These are phyloP conservation scores for Napeogenes inachia DNA, from an alignment of 2,888 invertebrate species.

Conservation along the genomic window DNA sequence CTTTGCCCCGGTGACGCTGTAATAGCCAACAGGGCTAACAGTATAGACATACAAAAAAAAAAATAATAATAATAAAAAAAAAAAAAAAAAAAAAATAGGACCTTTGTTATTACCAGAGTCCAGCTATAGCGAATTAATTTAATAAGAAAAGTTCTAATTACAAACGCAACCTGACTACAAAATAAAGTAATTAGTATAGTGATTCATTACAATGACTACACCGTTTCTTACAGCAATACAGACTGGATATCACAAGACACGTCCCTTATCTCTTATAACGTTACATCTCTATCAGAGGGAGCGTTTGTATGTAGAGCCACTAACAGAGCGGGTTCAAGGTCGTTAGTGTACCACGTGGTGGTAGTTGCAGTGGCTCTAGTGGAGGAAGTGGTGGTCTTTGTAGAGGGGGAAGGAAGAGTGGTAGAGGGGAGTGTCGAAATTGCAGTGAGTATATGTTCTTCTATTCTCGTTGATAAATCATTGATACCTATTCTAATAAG, in stretches of 20 bases:
- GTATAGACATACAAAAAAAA: too few species aligned
- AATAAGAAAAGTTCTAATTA: too few species aligned
- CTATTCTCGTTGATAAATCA: too few species aligned
- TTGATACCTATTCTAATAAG: too few species aligned
- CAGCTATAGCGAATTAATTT: too few species aligned
- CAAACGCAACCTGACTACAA: too few species aligned
- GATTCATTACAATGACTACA: neutral
- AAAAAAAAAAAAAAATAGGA: too few species aligned
- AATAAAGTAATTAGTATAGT: too few species aligned
- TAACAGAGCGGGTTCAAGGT: constrained; percentile 77
- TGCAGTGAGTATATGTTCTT: constrained; percentile 37
- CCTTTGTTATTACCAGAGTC: too few species aligned
- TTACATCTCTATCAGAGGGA: constrained; percentile 58
- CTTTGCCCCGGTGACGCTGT: too few species aligned
- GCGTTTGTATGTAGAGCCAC: constrained; percentile 77
- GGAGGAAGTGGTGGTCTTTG: constrained; percentile 41
- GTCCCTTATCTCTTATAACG: constrained; percentile 41
- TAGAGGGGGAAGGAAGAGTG: constrained; percentile 37
- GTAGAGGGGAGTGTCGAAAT: constrained; percentile 41
- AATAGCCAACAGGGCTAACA: too few species aligned
- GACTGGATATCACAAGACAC: constrained; percentile 48
- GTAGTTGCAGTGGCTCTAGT: constrained; percentile 55
- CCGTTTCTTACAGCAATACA: constrained; percentile 44
- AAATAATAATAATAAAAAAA: too few species aligned
- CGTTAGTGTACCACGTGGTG: constrained; percentile 68